Evolutionary conservation across 2,888 invertebrate genomes (phyloP), one percentile per base, ranked within the genome.

Genomic region (Tachina grossa): DNA sequence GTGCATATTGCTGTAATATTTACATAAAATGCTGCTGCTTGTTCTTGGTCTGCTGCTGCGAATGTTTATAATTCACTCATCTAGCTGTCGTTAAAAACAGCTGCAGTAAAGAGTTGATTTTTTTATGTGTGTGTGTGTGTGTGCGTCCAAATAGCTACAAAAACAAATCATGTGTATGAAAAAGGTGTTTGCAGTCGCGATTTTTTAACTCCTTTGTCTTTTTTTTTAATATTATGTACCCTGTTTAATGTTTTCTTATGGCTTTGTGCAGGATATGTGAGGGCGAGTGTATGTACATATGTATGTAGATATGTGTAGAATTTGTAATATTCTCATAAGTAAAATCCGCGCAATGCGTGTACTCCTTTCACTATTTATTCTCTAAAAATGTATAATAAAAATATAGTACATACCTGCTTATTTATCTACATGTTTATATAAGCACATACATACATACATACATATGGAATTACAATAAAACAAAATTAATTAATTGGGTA

Each of bases 51-150:
- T 55, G 79, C 55, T 65, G 61, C 61, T 75, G 68, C 75, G 43
- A 45, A 72, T 66, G 71, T 77, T 65, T 57, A 59, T 83, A 83
- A 77, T 78, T 83, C 77, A 83, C 83, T 77, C 83, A 66, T 77
- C 77, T 83, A 66, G 65, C 63, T 77, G 71, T 45, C 45, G 61
- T 49, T 71, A 69, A 59, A 68, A 63, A n/a, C 79, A 19, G 14
- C 43, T 41, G 19, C 43, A 47, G 69, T 69, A 77, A 83, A 83
- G 83, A 77, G 83, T 72, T 83, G 66, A 59, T 71, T 65, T 71
- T 31, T 53, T 43, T 16, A n/a, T 49, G 13, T 45, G 66, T 61
- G 43, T 65, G 49, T 14, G 45, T 59, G 39, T 53, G 43, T 59
- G 63, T 41, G 63, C 71, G 65, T 53, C 49, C 22, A 53, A 71